phyloP scores from a whole-genome alignment of 1,140 invertebrate species.

The Thaumetopoea pityocampa region DNA sequence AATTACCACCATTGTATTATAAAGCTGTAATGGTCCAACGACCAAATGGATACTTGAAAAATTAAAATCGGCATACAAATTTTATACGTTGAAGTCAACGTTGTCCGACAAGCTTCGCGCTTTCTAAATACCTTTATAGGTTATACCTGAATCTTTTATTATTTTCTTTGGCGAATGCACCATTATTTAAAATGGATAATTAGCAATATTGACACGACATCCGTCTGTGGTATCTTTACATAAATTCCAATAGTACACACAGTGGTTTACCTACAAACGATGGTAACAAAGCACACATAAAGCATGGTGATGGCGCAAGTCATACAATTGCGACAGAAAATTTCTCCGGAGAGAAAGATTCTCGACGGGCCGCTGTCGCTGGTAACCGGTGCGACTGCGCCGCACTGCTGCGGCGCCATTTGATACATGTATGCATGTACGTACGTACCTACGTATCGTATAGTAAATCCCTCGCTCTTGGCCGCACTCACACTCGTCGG shows the following conservation, averaged over 20 bases:
- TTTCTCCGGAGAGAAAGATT: slow-evolving; percentile 61
- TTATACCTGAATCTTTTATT: too few species aligned
- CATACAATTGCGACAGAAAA: slow-evolving; percentile 34
- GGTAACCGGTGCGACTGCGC: slow-evolving; percentile 20
- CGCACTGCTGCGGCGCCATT: neutral
- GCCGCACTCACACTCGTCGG: too few species aligned
- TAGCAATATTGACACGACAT: neutral
- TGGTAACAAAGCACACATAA: slow-evolving; percentile 45
- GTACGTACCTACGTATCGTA: slow-evolving; percentile 2
- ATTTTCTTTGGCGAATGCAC: neutral
- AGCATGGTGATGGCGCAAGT: slow-evolving; percentile 31
- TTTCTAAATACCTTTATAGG: too few species aligned
- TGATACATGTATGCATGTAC: neutral
- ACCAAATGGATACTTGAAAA: too few species aligned
- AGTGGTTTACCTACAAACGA: slow-evolving; percentile 17
- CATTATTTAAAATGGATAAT: neutral
- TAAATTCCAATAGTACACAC: slow-evolving; percentile 18
- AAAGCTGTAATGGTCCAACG: too few species aligned
- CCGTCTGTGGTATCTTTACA: slow-evolving; percentile 5
- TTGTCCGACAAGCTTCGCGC: too few species aligned
- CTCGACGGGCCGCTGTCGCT: slow-evolving; percentile 30
- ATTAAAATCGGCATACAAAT: too few species aligned
- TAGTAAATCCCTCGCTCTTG: too few species aligned
- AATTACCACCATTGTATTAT: too few species aligned
- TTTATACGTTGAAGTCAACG: too few species aligned